Evolutionary conservation across 2,797 vertebrate genomes (phyloP).

Genomic region (Xerus rutilus): DNA sequence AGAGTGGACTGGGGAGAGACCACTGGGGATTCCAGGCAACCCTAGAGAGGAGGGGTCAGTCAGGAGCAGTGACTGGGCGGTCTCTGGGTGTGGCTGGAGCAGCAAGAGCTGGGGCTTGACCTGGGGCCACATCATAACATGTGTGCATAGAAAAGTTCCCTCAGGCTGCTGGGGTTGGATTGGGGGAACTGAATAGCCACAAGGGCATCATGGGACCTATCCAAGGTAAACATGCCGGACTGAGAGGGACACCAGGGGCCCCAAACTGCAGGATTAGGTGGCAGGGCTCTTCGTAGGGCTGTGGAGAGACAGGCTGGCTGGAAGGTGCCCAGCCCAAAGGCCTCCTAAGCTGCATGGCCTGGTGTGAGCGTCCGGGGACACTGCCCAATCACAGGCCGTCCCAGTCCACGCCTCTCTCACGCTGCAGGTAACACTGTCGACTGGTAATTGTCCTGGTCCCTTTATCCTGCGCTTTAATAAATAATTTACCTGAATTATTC

Average conservation of each 20-base stretch:
- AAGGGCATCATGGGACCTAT: neutral
- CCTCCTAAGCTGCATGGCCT: accelerated
- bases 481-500: conserved; percentile 92
- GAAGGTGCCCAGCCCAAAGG: accelerated
- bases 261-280: neutral
- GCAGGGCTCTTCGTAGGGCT: accelerated
- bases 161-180: neutral
- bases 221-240: neutral
- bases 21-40: neutral
- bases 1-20: neutral
- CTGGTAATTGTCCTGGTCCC: conserved; percentile 88
- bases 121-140: too few relatives aligned
- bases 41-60: neutral
- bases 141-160: neutral
- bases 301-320: accelerated
- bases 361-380: too few relatives aligned
- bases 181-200: accelerated
- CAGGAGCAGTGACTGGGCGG: too few relatives aligned
- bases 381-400: neutral
- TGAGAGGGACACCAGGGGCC: neutral
- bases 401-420: neutral
- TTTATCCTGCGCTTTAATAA: conserved; percentile 89
- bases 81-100: neutral
- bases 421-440: conserved; percentile 87
- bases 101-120: neutral